phyloP scores from a whole-genome alignment of 2,888 invertebrate species.

The Tanytarsus gracilentus region DNA sequence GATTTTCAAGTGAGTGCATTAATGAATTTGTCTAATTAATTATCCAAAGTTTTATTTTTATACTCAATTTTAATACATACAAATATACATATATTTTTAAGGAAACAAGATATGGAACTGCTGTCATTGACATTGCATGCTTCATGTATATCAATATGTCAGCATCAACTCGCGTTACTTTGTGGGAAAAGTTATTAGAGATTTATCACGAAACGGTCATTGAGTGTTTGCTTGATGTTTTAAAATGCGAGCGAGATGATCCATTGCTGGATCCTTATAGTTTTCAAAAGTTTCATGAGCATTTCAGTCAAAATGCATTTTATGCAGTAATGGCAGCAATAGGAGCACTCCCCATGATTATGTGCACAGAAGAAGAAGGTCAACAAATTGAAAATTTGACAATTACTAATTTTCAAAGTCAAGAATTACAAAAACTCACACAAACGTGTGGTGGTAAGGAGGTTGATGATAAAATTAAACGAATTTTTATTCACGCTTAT shows the following conservation, averaged over 20 bases:
- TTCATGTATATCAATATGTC: slow-evolving; percentile 40
- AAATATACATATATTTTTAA: no score
- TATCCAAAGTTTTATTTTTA: not conserved
- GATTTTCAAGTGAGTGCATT: no score
- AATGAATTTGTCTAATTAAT: slow-evolving; percentile 31
- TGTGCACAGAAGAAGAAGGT: slow-evolving; percentile 35
- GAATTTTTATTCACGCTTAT: slow-evolving; percentile 38
- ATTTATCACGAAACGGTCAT: slow-evolving; percentile 36
- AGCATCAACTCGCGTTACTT: slow-evolving; percentile 32
- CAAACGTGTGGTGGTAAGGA: slow-evolving; percentile 37
- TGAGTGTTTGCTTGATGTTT: slow-evolving; percentile 33
- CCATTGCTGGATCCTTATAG: slow-evolving; percentile 30
- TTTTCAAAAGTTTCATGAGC: slow-evolving; percentile 36
- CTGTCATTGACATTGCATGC: slow-evolving; percentile 39
- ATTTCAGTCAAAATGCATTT: slow-evolving; percentile 39
- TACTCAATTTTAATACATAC: not conserved
- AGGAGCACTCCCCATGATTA: slow-evolving; percentile 38
- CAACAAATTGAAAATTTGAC: slow-evolving; percentile 35
- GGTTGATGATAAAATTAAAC: slow-evolving; percentile 35
- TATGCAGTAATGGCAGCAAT: slow-evolving; percentile 39
- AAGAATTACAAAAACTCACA: slow-evolving; percentile 36
- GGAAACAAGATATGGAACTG: slow-evolving; percentile 39
- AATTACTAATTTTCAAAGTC: slow-evolving; percentile 36
- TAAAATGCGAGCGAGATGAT: slow-evolving; percentile 33
- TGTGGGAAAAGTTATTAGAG: slow-evolving; percentile 35